These are phyloP conservation scores for Amblyornis subalaris DNA, from an alignment of 2,113 vertebrate genomes.

Conservation along the genomic window DNA sequence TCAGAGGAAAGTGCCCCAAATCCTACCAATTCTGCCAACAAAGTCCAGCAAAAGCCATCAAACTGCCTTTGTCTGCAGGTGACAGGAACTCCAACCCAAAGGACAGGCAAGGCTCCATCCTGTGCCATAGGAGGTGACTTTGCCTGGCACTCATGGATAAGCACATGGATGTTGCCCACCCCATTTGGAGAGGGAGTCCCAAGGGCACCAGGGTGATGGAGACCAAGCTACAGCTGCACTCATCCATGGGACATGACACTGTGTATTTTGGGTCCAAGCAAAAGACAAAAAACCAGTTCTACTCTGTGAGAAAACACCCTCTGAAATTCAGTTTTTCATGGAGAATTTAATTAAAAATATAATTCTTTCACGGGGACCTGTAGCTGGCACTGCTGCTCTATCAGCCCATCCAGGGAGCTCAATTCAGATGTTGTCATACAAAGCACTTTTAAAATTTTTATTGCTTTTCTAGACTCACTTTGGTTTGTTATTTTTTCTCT, in stretches of 20 bases:
- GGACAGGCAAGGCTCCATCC: neutral
- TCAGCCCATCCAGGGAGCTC: neutral
- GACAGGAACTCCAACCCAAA: neutral
- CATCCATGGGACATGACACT: fast-evolving
- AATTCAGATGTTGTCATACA: too few species aligned
- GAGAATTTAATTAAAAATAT: neutral
- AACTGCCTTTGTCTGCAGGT: neutral
- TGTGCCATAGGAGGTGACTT: fast-evolving
- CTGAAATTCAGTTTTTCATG: neutral
- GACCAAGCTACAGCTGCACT: neutral
- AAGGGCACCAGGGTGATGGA: neutral
- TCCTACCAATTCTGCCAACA: neutral
- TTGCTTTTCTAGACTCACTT: neutral
- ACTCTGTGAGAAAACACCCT: neutral
- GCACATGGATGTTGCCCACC: neutral
- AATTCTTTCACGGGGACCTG: neutral
- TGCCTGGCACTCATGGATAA: fast-evolving
- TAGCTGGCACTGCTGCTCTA: neutral
- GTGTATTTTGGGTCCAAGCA: neutral
- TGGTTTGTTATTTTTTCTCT: neutral
- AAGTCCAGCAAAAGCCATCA: neutral
- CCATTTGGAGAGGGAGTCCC: neutral
- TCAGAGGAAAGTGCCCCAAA: neutral
- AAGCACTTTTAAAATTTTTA: neutral
- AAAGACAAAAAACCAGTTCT: neutral